phyloP scores from a whole-genome alignment of 53 echinoderm and acorn worm genomes.

The Patiria pectinifera region DNA sequence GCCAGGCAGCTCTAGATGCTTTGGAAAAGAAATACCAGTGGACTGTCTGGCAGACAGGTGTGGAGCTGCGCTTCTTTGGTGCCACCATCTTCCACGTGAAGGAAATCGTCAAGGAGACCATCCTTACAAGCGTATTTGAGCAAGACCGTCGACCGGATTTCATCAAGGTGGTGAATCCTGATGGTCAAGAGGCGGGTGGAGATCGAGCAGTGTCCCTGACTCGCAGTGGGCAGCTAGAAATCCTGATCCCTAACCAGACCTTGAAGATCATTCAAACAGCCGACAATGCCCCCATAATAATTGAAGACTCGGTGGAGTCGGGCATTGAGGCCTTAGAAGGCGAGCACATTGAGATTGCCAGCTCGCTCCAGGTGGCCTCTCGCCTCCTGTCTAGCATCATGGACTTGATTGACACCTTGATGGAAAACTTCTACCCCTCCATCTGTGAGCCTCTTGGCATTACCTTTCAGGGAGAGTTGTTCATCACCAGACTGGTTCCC shows the following conservation, averaged over 20 bases:
- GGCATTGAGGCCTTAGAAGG: slow-evolving; percentile 32
- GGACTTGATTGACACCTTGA: slow-evolving; percentile 88
- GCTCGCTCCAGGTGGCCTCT: slow-evolving; percentile 78
- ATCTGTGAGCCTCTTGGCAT: slow-evolving; percentile 90
- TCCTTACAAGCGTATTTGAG: slow-evolving; percentile 74
- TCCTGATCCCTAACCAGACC: slow-evolving; percentile 91
- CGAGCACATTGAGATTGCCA: slow-evolving; percentile 72
- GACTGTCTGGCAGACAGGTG: slow-evolving; percentile 96
- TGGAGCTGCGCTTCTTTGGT: slow-evolving; percentile 87
- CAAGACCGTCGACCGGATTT: slow-evolving; percentile 89
- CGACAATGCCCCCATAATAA: background rate
- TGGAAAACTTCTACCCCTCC: slow-evolving; percentile 96
- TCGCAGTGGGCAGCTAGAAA: slow-evolving; percentile 91
- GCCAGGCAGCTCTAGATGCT: slow-evolving; percentile 67
- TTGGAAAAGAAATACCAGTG: slow-evolving; percentile 78
- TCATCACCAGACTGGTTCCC: slow-evolving; percentile 92
- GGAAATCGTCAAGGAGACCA: slow-evolving; percentile 81
- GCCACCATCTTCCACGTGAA: slow-evolving; percentile 91
- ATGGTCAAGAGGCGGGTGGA: slow-evolving; percentile 60
- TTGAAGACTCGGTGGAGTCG: slow-evolving; percentile 19
- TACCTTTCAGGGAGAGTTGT: slow-evolving; percentile 90
- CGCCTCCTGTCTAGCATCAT: slow-evolving; percentile 86
- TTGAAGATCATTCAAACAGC: slow-evolving; percentile 72
- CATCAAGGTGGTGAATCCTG: slow-evolving; percentile 82
- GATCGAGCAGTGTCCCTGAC: slow-evolving; percentile 79